Conservation (phyloP, 2,888 invertebrate species). For the Polymixis flavicincta region DNA sequence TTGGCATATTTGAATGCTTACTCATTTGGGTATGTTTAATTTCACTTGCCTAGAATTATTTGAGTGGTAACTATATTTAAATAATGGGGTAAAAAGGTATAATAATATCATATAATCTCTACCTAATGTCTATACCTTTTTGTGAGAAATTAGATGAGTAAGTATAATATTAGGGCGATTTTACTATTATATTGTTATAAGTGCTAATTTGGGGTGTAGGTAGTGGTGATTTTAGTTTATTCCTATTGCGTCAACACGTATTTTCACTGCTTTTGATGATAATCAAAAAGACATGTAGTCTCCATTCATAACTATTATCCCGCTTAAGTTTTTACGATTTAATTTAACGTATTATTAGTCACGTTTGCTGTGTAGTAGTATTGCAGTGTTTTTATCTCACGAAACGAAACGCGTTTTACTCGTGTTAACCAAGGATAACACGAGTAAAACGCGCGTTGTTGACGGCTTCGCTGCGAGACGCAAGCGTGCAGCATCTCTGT, state of each 20-base stretch:
- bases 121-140: slow-evolving; percentile 11
- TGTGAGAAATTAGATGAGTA: neutral
- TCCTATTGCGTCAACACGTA: too few species aligned
- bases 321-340: neutral
- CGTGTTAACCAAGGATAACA: too few species aligned
- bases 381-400: neutral
- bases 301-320: neutral
- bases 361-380: neutral
- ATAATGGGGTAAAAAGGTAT: slow-evolving; percentile 18
- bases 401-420: neutral
- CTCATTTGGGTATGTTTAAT: slow-evolving; percentile 20
- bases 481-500: too few species aligned
- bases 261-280: neutral
- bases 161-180: neutral
- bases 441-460: too few species aligned
- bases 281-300: neutral
- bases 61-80: slow-evolving; percentile 31
- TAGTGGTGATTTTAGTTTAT: neutral
- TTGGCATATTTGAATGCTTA: slow-evolving; percentile 34
- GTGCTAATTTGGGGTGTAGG: neutral
- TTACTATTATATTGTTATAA: neutral
- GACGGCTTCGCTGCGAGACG: too few species aligned
- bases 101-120: neutral
- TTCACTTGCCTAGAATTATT: slow-evolving; percentile 35
- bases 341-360: neutral